These are phyloP conservation scores for Siphamia tubifer DNA, from an alignment of 2,113 vertebrate species.

Conservation along the genomic window DNA sequence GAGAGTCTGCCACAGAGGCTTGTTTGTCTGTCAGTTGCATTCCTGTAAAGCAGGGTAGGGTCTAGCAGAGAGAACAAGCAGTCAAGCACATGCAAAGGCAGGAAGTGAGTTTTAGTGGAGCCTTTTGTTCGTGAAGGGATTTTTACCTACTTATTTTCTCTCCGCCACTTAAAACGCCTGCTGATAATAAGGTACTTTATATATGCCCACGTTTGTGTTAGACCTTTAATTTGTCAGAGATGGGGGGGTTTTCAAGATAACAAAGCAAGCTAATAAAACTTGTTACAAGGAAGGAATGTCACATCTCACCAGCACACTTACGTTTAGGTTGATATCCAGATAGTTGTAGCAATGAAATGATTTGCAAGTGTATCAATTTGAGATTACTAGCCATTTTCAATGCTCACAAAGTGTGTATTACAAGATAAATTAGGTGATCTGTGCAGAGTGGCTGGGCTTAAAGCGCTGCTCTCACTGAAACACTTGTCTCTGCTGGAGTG, in stretches of 20 bases:
- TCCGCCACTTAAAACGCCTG: not conserved
- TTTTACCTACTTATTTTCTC: conserved; percentile 4
- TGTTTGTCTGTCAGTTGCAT: conserved; percentile 50
- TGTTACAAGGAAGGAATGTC: conserved; percentile 4
- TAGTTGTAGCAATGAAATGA: not conserved
- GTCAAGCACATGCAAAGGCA: conserved; percentile 54
- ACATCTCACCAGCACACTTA: not conserved
- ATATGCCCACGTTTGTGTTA: not conserved
- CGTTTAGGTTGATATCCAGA: not conserved
- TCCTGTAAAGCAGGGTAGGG: conserved; percentile 46
- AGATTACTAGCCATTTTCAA: conserved; percentile 4
- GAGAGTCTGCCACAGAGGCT: conserved; percentile 30
- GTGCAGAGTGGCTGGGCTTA: not conserved
- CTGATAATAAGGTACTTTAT: not conserved
- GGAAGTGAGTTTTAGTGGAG: conserved; percentile 53
- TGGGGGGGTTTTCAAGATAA: not conserved
- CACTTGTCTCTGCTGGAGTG: conserved; percentile 1
- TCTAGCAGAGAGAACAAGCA: conserved; percentile 19
- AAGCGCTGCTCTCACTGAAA: conserved; percentile 11
- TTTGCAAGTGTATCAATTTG: not conserved
- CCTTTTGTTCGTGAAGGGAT: not conserved
- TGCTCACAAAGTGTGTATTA: conserved; percentile 8
- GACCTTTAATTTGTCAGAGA: not conserved
- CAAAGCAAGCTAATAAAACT: not conserved
- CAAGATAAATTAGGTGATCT: not conserved